phyloP scores from a whole-genome alignment of 37 sponge, comb jelly and placozoan genomes.

The Geodia barretti region DNA sequence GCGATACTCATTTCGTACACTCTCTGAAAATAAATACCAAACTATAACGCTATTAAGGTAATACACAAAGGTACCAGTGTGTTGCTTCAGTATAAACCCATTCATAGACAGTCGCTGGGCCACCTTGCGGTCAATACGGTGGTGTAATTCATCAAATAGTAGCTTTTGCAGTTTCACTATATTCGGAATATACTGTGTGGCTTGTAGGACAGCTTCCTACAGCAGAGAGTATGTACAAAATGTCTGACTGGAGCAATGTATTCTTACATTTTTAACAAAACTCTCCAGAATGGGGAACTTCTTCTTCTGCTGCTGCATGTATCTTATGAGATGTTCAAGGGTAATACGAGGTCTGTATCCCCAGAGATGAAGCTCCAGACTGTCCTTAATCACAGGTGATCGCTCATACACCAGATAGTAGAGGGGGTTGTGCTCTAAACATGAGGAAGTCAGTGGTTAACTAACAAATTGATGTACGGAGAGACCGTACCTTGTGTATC shows the following conservation, averaged over 20 bases:
- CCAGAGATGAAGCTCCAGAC: conserved; percentile 67
- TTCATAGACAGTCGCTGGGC: conserved; percentile 32
- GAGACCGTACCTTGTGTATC: conserved; percentile 58
- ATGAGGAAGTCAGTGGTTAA: too few species aligned
- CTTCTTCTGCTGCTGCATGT: conserved; percentile 31
- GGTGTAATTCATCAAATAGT: conserved; percentile 45
- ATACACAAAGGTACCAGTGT: too few species aligned
- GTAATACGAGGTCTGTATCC: conserved; percentile 54
- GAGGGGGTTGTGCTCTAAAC: conserved; percentile 68
- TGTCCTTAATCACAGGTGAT: not conserved
- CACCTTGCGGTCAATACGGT: conserved; percentile 43
- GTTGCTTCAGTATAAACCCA: conserved; percentile 25
- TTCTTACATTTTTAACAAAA: conserved; percentile 63
- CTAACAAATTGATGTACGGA: too few species aligned
- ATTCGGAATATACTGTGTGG: conserved; percentile 77
- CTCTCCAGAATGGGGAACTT: conserved; percentile 53
- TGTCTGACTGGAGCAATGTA: too few species aligned
- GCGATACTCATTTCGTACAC: conserved; percentile 13
- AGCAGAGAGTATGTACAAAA: too few species aligned
- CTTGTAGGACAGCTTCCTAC: conserved; percentile 63
- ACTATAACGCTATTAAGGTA: too few species aligned
- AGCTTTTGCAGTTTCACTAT: conserved; percentile 64
- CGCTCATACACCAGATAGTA: conserved; percentile 69
- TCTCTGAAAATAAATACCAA: too few species aligned
- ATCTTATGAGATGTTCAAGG: conserved; percentile 50